These are phyloP conservation scores for Sminthurides aquaticus DNA, from an alignment of 2,888 invertebrate species.

Conservation along the genomic window DNA sequence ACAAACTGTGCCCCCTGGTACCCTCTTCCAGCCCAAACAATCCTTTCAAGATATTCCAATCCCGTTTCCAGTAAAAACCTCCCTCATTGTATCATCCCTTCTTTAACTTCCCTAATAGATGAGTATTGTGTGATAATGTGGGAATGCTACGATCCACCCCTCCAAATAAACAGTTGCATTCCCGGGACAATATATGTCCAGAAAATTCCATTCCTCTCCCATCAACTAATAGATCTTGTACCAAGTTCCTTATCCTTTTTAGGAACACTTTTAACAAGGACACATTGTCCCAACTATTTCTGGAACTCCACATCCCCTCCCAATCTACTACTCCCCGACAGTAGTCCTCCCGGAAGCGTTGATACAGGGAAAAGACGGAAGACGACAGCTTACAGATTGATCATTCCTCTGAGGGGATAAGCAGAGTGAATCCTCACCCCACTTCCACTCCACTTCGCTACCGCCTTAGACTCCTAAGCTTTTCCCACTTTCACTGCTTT, in stretches of 20 bases:
- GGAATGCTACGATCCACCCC: background rate
- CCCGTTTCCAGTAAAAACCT: too few species aligned
- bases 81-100: too few species aligned
- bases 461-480: too few species aligned
- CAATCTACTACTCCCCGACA: background rate
- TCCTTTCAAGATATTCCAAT: too few species aligned
- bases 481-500: too few species aligned
- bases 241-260: too few species aligned
- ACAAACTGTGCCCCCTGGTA: too few species aligned
- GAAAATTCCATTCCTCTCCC: background rate
- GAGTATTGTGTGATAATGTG: slow-evolving; percentile 6
- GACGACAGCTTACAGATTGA: slow-evolving; percentile 31
- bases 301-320: background rate
- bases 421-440: slow-evolving; percentile 18
- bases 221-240: background rate
- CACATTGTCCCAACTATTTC: background rate
- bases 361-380: slow-evolving; percentile 16
- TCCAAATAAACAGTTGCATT: background rate
- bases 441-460: too few species aligned
- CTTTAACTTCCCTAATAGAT: too few species aligned
- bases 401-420: slow-evolving; percentile 21
- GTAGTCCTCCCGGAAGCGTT: slow-evolving; percentile 9
- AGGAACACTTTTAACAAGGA: background rate
- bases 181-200: background rate
- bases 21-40: too few species aligned